Evolutionary conservation across 2,797 vertebrate species (phyloP).

Genomic region (Mastacembelus armatus): DNA sequence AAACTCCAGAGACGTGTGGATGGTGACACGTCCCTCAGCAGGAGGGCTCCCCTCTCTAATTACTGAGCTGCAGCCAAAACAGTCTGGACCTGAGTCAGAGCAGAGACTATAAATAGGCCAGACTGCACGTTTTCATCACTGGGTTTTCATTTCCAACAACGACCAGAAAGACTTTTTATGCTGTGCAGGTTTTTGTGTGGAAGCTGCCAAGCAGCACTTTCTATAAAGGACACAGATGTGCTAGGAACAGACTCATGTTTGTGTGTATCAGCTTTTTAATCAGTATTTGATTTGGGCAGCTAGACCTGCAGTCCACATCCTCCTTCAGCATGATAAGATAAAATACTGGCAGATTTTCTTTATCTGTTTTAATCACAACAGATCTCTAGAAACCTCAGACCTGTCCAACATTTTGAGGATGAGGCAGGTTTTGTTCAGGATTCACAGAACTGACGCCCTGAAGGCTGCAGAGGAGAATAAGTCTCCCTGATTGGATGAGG

Average conservation of each 20-base stretch:
- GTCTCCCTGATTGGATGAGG: conserved; percentile 17
- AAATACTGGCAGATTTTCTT: too few species aligned
- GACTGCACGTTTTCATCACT: background rate
- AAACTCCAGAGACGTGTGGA: background rate
- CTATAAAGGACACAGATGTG: background rate
- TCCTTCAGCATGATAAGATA: too few species aligned
- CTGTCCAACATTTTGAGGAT: too few species aligned
- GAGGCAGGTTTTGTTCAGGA: conserved; percentile 19
- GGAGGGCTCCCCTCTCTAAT: conserved; percentile 48
- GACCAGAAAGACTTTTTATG: background rate
- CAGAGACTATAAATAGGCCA: conserved; percentile 39
- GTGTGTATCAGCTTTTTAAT: background rate
- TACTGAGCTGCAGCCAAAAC: conserved; percentile 57
- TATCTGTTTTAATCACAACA: too few species aligned
- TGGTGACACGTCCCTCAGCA: conserved; percentile 25
- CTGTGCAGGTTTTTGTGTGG: background rate
- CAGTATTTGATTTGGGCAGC: too few species aligned
- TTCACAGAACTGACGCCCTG: background rate
- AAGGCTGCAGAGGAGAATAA: background rate
- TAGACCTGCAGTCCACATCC: too few species aligned
- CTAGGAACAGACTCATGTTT: too few species aligned
- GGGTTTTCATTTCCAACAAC: background rate
- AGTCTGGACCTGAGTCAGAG: conserved; percentile 32
- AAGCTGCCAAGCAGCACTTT: background rate
- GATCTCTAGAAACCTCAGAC: too few species aligned